A percentile compares a stretch with the other conserved stretches of the same genome.
Evolutionary conservation across 1,140 invertebrate genomes (phyloP).

Genomic region (Dendroctonus ponderosae): DNA sequence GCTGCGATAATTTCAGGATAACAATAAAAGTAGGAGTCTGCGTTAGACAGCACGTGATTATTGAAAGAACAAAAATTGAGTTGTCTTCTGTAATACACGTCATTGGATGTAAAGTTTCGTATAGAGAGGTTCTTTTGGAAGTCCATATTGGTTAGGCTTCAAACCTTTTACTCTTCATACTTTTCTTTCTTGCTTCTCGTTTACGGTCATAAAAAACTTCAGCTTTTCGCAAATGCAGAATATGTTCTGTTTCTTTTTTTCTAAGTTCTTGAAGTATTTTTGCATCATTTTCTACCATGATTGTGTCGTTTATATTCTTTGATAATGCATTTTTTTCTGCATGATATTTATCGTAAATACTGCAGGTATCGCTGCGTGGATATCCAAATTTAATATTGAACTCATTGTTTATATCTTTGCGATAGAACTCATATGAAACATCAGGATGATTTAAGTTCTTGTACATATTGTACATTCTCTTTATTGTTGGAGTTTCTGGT

Average conservation of each 20-base stretch:
- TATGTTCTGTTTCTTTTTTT: conserved; percentile 8
- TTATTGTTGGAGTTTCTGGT: conserved; percentile 25
- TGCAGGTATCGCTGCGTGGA: background rate
- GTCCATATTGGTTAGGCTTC: background rate
- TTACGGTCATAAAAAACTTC: conserved; percentile 6
- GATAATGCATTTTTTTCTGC: conserved; percentile 4
- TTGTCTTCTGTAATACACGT: background rate
- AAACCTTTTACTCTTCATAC: background rate
- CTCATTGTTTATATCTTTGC: conserved; percentile 6
- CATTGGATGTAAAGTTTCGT: no score
- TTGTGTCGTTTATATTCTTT: conserved; percentile 6
- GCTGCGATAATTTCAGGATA: conserved; percentile 1
- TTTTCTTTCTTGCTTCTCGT: conserved; percentile 6
- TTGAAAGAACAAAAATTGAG: background rate
- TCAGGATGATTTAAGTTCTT: conserved; percentile 3
- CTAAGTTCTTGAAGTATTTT: conserved; percentile 2
- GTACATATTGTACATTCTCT: conserved; percentile 31
- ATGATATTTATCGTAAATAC: conserved; percentile 6
- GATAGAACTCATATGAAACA: conserved; percentile 9
- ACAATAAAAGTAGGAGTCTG: conserved; percentile 9
- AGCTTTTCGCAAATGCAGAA: background rate
- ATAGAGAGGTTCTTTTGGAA: background rate
- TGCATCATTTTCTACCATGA: background rate
- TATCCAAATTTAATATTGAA: conserved; percentile 6
- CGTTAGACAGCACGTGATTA: conserved; percentile 2